Conservation (phyloP, 2,888 invertebrate species). For the Drosophila siamana region DNA sequence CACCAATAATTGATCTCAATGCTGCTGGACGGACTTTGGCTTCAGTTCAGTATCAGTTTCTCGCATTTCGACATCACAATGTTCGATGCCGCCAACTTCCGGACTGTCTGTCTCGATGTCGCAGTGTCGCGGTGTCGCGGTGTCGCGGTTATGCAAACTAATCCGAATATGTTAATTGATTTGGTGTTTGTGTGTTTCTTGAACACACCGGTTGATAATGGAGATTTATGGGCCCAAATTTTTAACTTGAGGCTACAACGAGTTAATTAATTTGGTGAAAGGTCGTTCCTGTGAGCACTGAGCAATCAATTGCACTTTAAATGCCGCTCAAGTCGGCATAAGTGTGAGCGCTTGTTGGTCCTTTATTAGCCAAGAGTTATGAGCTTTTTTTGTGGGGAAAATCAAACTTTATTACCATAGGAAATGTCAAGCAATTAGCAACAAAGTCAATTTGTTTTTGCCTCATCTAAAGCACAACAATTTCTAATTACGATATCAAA, state of each 20-base stretch:
- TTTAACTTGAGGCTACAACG: neutral
- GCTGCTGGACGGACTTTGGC: neutral
- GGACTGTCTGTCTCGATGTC: neutral
- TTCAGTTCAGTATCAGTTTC: conserved; percentile 3
- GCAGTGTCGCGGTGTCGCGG: too few relatives aligned
- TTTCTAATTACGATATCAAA: too few relatives aligned
- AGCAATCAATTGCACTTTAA: too few relatives aligned
- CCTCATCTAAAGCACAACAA: too few relatives aligned
- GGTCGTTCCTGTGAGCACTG: neutral
- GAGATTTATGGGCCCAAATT: neutral
- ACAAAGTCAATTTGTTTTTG: too few relatives aligned
- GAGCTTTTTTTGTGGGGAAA: too few relatives aligned
- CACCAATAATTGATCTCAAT: conserved; percentile 24
- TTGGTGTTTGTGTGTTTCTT: neutral
- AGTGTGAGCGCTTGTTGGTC: too few relatives aligned
- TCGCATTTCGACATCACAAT: conserved; percentile 1
- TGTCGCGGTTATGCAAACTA: neutral
- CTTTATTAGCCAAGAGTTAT: too few relatives aligned
- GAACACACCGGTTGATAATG: too few relatives aligned
- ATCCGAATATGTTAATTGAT: conserved; percentile 2
- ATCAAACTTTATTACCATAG: too few relatives aligned
- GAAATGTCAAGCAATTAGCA: too few relatives aligned
- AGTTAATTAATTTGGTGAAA: neutral
- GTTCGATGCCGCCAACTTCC: neutral
- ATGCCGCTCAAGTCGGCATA: too few relatives aligned